These are phyloP conservation scores for Ischnura elegans DNA, from an alignment of 2,888 invertebrate genomes.

Conservation along the genomic window DNA sequence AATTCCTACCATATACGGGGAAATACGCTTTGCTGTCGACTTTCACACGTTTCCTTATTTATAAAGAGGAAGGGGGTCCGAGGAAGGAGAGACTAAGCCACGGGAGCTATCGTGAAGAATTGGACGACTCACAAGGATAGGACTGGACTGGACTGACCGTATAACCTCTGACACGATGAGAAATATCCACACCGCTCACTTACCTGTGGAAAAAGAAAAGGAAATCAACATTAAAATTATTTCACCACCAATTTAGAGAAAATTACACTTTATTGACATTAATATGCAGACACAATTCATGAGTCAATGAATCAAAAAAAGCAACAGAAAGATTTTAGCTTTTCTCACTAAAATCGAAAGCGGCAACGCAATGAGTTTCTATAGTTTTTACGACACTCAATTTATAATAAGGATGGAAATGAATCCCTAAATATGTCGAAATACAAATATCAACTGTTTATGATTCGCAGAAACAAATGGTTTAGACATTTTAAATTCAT, in stretches of 20 bases:
- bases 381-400: too few species aligned
- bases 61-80: not conserved
- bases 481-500: not conserved
- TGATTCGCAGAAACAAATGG: not conserved
- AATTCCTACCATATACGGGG: not conserved
- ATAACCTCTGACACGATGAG: not conserved
- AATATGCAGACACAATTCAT: too few species aligned
- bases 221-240: not conserved
- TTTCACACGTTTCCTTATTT: constrained; percentile 20
- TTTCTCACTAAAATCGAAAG: too few species aligned
- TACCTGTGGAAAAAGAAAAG: not conserved
- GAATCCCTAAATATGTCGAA: too few species aligned
- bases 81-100: not conserved
- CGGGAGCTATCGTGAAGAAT: not conserved
- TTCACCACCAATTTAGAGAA: not conserved
- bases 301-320: too few species aligned
- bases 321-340: too few species aligned
- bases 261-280: not conserved
- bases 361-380: too few species aligned
- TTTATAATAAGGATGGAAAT: too few species aligned
- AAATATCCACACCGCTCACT: not conserved
- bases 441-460: too few species aligned
- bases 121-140: not conserved
- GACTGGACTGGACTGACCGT: not conserved
- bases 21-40: constrained; percentile 9